Evolutionary conservation across 1,140 invertebrate genomes (phyloP), one percentile per base, ranked within the genome.

Genomic region (Centruroides vittatus): DNA sequence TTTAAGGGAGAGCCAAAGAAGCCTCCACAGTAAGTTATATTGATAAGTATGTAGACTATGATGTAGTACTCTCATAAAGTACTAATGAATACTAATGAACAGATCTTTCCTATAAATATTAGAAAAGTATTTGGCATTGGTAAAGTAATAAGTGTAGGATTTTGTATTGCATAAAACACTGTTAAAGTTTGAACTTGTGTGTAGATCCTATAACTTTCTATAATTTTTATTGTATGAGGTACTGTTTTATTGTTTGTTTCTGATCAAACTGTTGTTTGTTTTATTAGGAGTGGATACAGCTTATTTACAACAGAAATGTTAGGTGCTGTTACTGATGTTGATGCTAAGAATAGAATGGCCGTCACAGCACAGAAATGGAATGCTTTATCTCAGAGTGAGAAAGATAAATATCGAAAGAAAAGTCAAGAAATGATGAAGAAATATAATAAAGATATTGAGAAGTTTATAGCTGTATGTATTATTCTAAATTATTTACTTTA

Each of bases 391-490:
- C 49, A 64, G 9, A 58, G 58, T 35, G 72, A 77, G 59, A 73
- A 74, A 65, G 67, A 70, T 11, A 66, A 67, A 54, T 75, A 74
- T 61, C 71, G 71, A 41, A 68, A 69, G 49, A 67, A 72, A 60
- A 62, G 74, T 10, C 58, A 65, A 52, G 64, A 65, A 36, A 57
- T 65, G 58, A 56, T 65, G 57, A 60, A 73, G 35, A 69, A 70
- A 53, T 77, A 78, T 64, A 74, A 75, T 54, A 66, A 70, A 50
- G 72, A 75, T 10, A 73, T 75, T 62, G 71, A 76, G 60, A 71
- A 71, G 52, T 78, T 76, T 61, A 62, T 76, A n/a, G 72, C 72
- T 60, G 74, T 72, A 65, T 65, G 59, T 23, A 23, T 47, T n/a
- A 0, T 66, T 54, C 50, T 46, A 7, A 5, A 34, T 53, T 53